Evolutionary conservation across 2,113 vertebrate genomes (phyloP).

Genomic region (Ciconia maguari): DNA sequence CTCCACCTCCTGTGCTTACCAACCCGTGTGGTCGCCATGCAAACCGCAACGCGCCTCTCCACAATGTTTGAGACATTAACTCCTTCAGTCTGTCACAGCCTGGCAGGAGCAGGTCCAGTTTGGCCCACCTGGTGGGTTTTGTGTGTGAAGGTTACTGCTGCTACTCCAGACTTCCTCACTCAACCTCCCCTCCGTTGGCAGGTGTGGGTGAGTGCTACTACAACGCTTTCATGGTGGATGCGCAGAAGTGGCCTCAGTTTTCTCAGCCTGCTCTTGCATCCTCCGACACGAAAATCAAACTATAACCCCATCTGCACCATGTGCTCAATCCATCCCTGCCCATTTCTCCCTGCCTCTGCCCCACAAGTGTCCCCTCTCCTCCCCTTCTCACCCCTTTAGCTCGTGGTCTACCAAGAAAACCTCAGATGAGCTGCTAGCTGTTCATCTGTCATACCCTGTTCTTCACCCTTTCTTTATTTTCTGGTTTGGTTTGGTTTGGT

Average conservation of each 20-base stretch:
- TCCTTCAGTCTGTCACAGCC: no score
- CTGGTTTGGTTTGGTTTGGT: background rate
- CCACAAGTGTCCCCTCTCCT: background rate
- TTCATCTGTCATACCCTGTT: background rate
- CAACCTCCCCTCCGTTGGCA: rapidly evolving
- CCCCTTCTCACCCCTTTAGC: background rate
- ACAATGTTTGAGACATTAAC: no score
- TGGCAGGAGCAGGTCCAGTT: background rate
- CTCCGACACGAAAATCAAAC: background rate
- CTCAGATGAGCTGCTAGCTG: background rate
- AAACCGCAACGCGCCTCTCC: no score
- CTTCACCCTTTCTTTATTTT: background rate
- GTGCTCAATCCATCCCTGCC: rapidly evolving
- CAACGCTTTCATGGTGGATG: rapidly evolving
- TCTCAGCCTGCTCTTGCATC: background rate
- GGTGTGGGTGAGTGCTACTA: background rate
- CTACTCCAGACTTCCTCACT: background rate
- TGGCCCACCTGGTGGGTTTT: background rate
- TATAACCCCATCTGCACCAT: background rate
- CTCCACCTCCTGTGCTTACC: no score
- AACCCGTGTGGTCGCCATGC: no score
- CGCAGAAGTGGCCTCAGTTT: background rate
- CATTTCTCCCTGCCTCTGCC: background rate
- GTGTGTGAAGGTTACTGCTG: background rate
- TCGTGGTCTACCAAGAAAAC: background rate